Base-by-base conservation (phyloP, 2,888 invertebrate genomes). In the Agrypnus murinus region DNA sequence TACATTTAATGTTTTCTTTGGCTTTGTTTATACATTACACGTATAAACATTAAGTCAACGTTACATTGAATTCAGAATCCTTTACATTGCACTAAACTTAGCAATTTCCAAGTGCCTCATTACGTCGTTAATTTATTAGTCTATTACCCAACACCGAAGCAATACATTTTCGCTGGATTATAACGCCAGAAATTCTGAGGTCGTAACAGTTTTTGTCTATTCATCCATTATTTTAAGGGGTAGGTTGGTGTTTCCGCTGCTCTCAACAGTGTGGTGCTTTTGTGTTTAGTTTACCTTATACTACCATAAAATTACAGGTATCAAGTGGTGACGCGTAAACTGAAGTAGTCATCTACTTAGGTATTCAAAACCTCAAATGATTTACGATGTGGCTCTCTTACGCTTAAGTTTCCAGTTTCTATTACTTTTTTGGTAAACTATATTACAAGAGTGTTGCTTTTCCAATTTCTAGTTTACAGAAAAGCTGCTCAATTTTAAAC, bases 161-260 rank as follows among this genome's bases (percentile, higher is more conserved):
- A 50, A 50, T 50, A 50, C 31, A 50, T 50, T 12, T 31, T 31
- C 9, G 6, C 31, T 12, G 50, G 50, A 25, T 50, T 50, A 50
- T 32, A n/a, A 31, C 7, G 19, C 25, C 50, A 6, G 50, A 50
- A 50, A 31, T 50, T 43, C 31, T 31, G 31, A 12, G 50, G 50
- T 32, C 31, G 50, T 50, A 31, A 32, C 7, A 31, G 50, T 50
- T 50, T 50, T 50, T 50, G 50, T 12, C 31, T 12, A 50, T 50
- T 31, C 50, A 50, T 50, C 50, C 50, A 17, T 25, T 50, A 50
- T 50, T 50, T 50, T n/a, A 46, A 25, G 10, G 46, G 17, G 14
- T 25, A 31, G 31, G 31, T 25, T 31, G 50, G 31, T 31, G 12
- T 50, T 31, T 25, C 43, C 14, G 1, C 15, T 1, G 43, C 31